Conservation (phyloP, 2,888 invertebrate genomes). For the Agrochola litura region DNA sequence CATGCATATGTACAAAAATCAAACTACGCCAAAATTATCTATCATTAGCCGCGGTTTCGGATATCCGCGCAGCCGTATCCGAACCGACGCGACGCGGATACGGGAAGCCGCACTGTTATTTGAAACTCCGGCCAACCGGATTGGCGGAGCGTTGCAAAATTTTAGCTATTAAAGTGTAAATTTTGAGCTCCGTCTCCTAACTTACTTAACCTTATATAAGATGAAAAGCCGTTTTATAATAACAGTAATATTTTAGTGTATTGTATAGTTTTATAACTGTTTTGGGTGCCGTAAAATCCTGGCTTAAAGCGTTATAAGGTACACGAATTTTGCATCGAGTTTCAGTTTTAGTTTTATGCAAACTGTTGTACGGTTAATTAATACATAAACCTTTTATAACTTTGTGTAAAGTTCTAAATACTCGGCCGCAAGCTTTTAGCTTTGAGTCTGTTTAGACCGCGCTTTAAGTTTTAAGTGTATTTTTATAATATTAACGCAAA, state of each 20-base stretch:
- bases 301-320: conserved; percentile 20
- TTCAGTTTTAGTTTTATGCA: conserved; percentile 31
- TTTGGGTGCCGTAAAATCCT: conserved; percentile 23
- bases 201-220: conserved; percentile 60
- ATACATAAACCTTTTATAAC: conserved; percentile 54
- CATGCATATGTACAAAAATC: conserved; percentile 39
- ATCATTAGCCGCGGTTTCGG: conserved; percentile 46
- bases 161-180: conserved; percentile 66
- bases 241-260: conserved; percentile 58
- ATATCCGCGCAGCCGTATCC: conserved; percentile 61
- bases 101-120: conserved; percentile 52
- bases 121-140: conserved; percentile 50
- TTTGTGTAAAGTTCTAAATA: conserved; percentile 38
- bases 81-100: conserved; percentile 52
- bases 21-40: conserved; percentile 41
- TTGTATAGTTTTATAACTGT: conserved; percentile 60
- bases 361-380: conserved; percentile 50
- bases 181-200: conserved; percentile 59
- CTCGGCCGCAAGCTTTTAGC: conserved; percentile 31
- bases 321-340: conserved; percentile 47
- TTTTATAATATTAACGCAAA: conserved; percentile 33
- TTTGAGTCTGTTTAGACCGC: conserved; percentile 15
- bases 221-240: conserved; percentile 47
- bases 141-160: conserved; percentile 58
- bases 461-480: conserved; percentile 27